phyloP scores from a whole-genome alignment of 1,140 invertebrate species.

The Diorhabda elongata region DNA sequence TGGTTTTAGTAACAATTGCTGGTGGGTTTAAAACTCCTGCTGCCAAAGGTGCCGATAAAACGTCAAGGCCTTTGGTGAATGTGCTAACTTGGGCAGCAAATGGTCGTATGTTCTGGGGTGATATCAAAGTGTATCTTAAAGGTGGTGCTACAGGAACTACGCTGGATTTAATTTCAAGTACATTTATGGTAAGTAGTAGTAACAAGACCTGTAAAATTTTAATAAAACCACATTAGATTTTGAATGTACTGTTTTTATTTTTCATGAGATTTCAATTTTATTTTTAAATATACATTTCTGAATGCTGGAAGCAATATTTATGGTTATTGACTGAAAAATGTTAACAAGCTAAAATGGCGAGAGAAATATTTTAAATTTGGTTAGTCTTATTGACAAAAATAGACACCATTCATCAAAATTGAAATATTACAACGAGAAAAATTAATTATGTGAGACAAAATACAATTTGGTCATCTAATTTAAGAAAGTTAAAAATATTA shows the following conservation, averaged over 20 bases:
- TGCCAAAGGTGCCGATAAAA: constrained; percentile 33
- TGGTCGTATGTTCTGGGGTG: constrained; percentile 31
- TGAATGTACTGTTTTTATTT: background rate
- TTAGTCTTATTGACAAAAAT: too few relatives aligned
- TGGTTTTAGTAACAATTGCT: constrained; percentile 21
- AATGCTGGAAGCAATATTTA: too few relatives aligned
- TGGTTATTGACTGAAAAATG: too few relatives aligned
- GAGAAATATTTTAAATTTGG: too few relatives aligned
- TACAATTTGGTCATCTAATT: too few relatives aligned
- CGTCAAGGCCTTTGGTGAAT: constrained; percentile 29
- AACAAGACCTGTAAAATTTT: background rate
- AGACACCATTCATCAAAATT: too few relatives aligned
- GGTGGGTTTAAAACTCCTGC: constrained; percentile 29
- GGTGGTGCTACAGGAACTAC: constrained; percentile 15
- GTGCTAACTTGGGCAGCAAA: constrained; percentile 37
- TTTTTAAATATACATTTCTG: too few relatives aligned
- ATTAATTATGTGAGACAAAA: too few relatives aligned
- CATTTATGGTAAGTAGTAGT: background rate
- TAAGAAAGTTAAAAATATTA: too few relatives aligned
- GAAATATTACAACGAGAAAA: too few relatives aligned
- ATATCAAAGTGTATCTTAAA: constrained; percentile 27
- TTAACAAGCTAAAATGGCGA: too few relatives aligned
- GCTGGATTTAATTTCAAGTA: background rate
- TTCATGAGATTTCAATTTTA: too few relatives aligned
- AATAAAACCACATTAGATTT: background rate